Evolutionary conservation across 2,888 invertebrate species (phyloP).

Genomic region (Leptarthrus brevirostris): DNA sequence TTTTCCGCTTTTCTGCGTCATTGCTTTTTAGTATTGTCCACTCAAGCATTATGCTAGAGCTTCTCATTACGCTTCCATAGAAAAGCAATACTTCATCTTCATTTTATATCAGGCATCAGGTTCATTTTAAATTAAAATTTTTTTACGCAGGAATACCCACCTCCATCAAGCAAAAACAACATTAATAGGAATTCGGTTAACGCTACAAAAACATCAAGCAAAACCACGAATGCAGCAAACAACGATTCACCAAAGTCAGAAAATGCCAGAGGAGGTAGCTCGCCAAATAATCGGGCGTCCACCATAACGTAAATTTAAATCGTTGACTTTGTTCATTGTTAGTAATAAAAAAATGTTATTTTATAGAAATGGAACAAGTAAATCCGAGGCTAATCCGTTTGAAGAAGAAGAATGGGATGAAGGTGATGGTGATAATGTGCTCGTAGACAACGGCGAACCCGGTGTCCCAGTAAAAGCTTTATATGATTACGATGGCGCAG

Average conservation of each 20-base stretch:
- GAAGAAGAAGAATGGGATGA: conserved; percentile 86
- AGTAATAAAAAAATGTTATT: conserved; percentile 49
- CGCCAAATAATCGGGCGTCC: conserved; percentile 70
- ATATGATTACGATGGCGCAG: conserved; percentile 97
- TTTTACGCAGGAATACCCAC: conserved; percentile 71
- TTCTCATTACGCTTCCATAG: conserved; percentile 30
- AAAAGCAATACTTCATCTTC: no score
- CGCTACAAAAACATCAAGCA: conserved; percentile 65
- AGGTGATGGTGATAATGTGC: conserved; percentile 77
- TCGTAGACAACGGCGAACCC: conserved; percentile 92
- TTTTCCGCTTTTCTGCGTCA: conserved; percentile 47
- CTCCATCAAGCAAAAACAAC: conserved; percentile 68
- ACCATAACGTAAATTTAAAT: conserved; percentile 72
- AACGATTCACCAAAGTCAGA: conserved; percentile 66
- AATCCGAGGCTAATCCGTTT: conserved; percentile 83
- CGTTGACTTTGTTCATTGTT: conserved; percentile 27
- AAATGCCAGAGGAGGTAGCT: conserved; percentile 63
- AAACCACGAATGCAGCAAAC: conserved; percentile 65
- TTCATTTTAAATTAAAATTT: conserved; percentile 33
- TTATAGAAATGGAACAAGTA: conserved; percentile 72
- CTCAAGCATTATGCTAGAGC: neutral
- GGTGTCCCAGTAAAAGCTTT: conserved; percentile 94
- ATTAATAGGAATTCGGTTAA: conserved; percentile 68
- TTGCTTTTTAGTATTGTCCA: conserved; percentile 18
- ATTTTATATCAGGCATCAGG: no score